These are phyloP conservation scores for Anabas testudineus DNA, from an alignment of 2,797 vertebrate species.

Conservation along the genomic window DNA sequence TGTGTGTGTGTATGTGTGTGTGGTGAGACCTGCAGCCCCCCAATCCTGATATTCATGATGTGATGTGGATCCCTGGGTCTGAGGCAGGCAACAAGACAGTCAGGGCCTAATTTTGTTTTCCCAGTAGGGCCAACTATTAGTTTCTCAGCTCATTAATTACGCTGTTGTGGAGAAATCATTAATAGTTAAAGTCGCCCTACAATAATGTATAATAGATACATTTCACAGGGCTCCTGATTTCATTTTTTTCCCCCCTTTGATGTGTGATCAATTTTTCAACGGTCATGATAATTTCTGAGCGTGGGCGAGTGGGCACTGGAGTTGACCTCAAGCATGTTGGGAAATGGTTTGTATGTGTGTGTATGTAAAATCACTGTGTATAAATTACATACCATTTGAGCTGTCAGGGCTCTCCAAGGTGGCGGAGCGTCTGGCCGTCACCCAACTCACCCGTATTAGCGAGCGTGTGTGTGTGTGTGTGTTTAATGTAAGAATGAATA, in stretches of 20 bases:
- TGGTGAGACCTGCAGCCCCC: constrained; percentile 30
- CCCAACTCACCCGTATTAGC: constrained; percentile 24
- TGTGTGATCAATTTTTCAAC: constrained; percentile 86
- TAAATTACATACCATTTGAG: constrained; percentile 47
- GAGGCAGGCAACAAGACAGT: constrained; percentile 61
- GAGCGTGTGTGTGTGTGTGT: constrained; percentile 35
- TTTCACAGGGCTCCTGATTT: constrained; percentile 67
- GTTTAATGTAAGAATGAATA: constrained; percentile 14
- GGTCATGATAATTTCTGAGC: constrained; percentile 81
- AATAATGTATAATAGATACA: constrained; percentile 85
- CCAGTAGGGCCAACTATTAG: constrained; percentile 81
- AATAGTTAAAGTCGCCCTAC: constrained; percentile 87
- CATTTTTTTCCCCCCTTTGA: constrained; percentile 55
- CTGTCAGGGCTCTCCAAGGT: constrained; percentile 36
- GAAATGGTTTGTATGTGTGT: constrained; percentile 20
- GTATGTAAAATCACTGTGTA: constrained; percentile 38
- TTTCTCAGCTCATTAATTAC: constrained; percentile 88
- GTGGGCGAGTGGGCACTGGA: constrained; percentile 77
- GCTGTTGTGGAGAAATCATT: constrained; percentile 86
- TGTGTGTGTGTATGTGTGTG: constrained; percentile 18
- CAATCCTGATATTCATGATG: constrained; percentile 75
- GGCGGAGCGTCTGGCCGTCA: constrained; percentile 38
- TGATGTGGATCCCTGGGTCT: constrained; percentile 72
- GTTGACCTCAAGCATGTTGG: constrained; percentile 54
- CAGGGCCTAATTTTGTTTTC: constrained; percentile 85